Conservation (phyloP, 2,797 vertebrate species). For the Molossus molossus region DNA sequence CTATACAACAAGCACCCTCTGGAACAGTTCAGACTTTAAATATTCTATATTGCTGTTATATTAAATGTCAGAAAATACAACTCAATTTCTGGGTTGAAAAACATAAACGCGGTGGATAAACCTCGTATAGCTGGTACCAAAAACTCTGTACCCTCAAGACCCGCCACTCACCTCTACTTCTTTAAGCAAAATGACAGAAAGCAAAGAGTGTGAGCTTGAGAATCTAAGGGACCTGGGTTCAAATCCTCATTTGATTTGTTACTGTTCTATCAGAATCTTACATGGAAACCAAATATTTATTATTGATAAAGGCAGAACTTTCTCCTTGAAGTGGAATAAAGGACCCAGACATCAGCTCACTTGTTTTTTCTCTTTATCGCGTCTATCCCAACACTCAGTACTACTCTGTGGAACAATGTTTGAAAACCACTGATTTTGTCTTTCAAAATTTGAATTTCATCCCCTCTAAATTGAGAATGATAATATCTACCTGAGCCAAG, state of each 20-base stretch:
- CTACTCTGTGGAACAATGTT: neutral
- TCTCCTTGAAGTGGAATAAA: neutral
- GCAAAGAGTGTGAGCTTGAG: no score
- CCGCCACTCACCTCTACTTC: fast-evolving
- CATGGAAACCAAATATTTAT: neutral
- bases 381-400: neutral
- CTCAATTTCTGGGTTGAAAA: neutral
- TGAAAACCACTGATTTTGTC: neutral
- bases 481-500: neutral
- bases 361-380: neutral
- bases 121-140: neutral
- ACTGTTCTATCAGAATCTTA: neutral
- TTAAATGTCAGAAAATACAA: neutral
- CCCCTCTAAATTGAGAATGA: neutral
- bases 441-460: neutral
- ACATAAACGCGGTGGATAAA: neutral
- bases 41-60: neutral
- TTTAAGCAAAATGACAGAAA: neutral
- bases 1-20: neutral
- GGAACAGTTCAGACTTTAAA: neutral
- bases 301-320: neutral
- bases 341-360: neutral
- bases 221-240: no score
- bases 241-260: no score
- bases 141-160: neutral